These are phyloP conservation scores for Chaetophractus vellerosus DNA, from an alignment of 2,797 vertebrate genomes.

Conservation along the genomic window DNA sequence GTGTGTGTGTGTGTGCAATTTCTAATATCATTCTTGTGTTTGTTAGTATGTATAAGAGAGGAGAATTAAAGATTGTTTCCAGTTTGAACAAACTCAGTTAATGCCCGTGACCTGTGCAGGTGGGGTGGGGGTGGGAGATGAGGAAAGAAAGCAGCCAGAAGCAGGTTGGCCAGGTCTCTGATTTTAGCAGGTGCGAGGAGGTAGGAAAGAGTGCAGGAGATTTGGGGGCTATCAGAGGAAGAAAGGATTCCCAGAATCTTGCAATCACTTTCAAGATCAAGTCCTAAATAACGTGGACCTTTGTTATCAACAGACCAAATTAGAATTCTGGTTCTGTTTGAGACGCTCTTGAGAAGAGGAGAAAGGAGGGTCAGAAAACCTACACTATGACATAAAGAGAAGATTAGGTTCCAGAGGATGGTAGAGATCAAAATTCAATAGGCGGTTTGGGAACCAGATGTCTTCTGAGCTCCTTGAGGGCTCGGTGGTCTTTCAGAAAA, in stretches of 20 bases:
- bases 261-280: neutral
- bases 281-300: neutral
- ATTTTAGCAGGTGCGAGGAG: neutral
- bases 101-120: neutral
- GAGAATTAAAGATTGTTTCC: fast-evolving
- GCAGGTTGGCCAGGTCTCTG: neutral
- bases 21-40: too few relatives aligned
- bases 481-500: constrained; percentile 33
- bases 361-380: neutral
- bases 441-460: neutral
- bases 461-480: neutral
- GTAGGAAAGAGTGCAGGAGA: neutral
- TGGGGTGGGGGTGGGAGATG: fast-evolving
- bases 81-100: neutral
- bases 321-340: neutral
- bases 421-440: neutral
- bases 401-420: neutral
- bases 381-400: neutral
- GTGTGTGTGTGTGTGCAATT: too few relatives aligned
- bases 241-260: neutral
- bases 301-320: neutral
- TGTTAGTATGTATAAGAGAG: neutral
- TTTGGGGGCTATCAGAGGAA: neutral
- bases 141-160: neutral
- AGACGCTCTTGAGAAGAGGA: neutral